Base-by-base conservation (phyloP, 2,888 invertebrate species). In the Adelognathus sp. region DNA sequence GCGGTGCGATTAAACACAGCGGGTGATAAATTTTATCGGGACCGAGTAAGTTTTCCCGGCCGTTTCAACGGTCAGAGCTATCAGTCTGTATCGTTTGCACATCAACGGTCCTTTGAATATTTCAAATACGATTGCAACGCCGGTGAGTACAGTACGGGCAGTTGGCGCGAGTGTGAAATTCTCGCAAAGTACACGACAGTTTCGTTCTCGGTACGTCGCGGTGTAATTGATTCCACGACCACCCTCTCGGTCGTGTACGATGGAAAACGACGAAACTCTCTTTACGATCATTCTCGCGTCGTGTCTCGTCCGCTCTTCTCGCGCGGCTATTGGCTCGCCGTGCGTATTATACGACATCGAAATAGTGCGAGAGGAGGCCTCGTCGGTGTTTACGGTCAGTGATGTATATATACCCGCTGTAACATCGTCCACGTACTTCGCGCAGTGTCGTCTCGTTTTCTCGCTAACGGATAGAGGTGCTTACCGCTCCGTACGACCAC, bases 401-500 rank as follows among this genome's bases (percentile, higher is more conserved):
- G 27, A 46, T 5, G 24, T 50, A 11, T 18, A 24, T 50, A 41
- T 36, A 18, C 27, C 14, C 27, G 7, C 44, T 31, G 64, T 64
- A 21, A 75, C 29, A n/a, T 41, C 52, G 75, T 16, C 60, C 27
- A 16, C 36, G 6, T 44, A 31, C 52, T 50, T 56, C 24, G 50
- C n/a, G n/a, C n/a, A 14, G 18, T 56, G 73, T 72, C 74, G 66
- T 72, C 54, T 72, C 41, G 50, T 78, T 64, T 77, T 66, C 67
- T 46, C 61, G 76, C 60, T 66, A 80, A 77, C 71, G 71, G 71
- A 80, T 64, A 11, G 50, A 79, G 73, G 71, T 72, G 70, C 76
- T 78, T 74, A 63, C 64, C 33, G 60, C 41, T 60, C 50, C 66
- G 60, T 72, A 41, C 61, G 16, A 21, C 46, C 75, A 52, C 54